These are phyloP conservation scores for Tiliacea aurago DNA, from an alignment of 2,888 invertebrate species.

Conservation along the genomic window DNA sequence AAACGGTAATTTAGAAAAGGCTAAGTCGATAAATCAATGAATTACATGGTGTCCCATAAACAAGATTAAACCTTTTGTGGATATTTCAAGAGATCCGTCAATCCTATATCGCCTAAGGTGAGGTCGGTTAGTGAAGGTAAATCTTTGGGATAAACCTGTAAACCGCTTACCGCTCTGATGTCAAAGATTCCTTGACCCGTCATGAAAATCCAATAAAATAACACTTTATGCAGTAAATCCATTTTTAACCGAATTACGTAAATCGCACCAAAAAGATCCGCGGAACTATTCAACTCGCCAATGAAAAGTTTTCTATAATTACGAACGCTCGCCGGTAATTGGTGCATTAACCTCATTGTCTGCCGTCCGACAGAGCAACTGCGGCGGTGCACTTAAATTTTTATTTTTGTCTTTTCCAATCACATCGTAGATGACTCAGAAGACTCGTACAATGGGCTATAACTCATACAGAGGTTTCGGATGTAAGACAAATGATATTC, in stretches of 20 bases:
- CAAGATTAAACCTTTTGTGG: not conserved
- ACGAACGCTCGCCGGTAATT: constrained; percentile 47
- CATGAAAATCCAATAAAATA: constrained; percentile 3
- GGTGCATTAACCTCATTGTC: constrained; percentile 61
- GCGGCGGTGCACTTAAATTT: constrained; percentile 29
- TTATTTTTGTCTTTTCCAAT: constrained; percentile 35
- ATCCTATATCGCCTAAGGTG: not conserved
- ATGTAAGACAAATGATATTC: not conserved
- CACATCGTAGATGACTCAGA: constrained; percentile 9
- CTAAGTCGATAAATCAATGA: not conserved
- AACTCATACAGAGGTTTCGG: not conserved
- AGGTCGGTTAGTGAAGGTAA: not conserved
- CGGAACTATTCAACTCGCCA: constrained; percentile 29
- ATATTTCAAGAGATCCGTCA: not conserved
- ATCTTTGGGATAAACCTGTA: not conserved
- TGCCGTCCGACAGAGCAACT: constrained; percentile 19
- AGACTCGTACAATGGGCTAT: not conserved
- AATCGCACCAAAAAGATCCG: not conserved
- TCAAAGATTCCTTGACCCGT: not conserved
- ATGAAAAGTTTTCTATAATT: constrained; percentile 58
- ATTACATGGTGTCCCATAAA: too few species aligned
- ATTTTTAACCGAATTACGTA: not conserved
- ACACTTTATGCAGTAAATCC: not conserved
- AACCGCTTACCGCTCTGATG: not conserved
- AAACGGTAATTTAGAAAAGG: not conserved